A percentile compares a stretch with the other conserved stretches of the same genome.
These are phyloP conservation scores for Echeneis naucrates DNA, from an alignment of 2,797 vertebrate genomes.

Conservation along the genomic window DNA sequence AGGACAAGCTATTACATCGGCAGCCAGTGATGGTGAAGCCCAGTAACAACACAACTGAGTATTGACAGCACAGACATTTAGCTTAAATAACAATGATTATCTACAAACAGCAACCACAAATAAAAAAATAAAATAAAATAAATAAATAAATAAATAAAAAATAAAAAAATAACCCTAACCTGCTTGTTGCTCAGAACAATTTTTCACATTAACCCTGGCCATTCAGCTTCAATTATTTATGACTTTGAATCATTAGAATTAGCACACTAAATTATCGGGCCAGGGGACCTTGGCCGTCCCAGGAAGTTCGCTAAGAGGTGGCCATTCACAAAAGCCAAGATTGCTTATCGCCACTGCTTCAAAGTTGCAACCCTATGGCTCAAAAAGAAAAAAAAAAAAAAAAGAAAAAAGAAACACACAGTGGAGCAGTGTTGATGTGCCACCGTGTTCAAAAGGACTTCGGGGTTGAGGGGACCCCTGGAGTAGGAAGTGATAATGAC, in stretches of 20 bases:
- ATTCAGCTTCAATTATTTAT: slow-evolving; percentile 70
- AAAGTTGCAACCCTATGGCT: slow-evolving; percentile 6
- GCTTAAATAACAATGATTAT: slow-evolving; percentile 76
- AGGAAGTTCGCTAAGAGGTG: slow-evolving; percentile 56
- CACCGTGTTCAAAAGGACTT: slow-evolving; percentile 48
- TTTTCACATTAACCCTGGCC: slow-evolving; percentile 49
- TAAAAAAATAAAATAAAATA: slow-evolving; percentile 45
- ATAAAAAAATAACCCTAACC: slow-evolving; percentile 47
- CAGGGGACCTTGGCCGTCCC: slow-evolving; percentile 59
- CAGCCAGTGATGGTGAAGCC: slow-evolving; percentile 46
- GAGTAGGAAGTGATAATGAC: slow-evolving; percentile 58
- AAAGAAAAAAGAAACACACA: neutral
- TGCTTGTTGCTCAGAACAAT: slow-evolving; percentile 40
- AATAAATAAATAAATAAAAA: slow-evolving; percentile 72
- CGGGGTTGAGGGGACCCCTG: slow-evolving; percentile 51
- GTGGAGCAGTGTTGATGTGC: slow-evolving; percentile 35
- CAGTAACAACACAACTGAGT: slow-evolving; percentile 74
- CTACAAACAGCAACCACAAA: slow-evolving; percentile 68
- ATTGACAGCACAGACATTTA: slow-evolving; percentile 75
- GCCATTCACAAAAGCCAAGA: slow-evolving; percentile 38
- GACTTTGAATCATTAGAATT: slow-evolving; percentile 73
- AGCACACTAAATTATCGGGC: slow-evolving; percentile 72
- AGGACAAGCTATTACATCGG: slow-evolving; percentile 68
- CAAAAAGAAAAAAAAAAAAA: no score
- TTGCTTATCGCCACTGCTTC: slow-evolving; percentile 36